Evolutionary conservation across 64 coral and sea anemone genomes (phyloP).

Genomic region (Stylophora pistillata): DNA sequence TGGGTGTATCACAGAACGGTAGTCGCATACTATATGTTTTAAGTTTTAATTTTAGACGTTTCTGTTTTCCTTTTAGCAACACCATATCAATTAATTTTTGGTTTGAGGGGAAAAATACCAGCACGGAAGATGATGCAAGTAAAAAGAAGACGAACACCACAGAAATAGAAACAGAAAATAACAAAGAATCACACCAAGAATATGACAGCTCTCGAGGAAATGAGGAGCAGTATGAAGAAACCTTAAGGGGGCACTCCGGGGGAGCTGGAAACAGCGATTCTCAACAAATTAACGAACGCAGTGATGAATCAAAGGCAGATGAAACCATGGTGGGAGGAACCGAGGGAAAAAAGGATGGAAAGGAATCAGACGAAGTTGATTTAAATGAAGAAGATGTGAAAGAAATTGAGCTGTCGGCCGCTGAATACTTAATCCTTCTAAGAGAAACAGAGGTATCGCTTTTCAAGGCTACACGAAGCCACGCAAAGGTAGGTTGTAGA

Average conservation of each 20-base stretch:
- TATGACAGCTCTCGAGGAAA: background rate
- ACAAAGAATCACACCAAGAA: background rate
- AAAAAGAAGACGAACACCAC: background rate
- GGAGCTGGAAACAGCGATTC: background rate
- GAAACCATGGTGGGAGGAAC: background rate
- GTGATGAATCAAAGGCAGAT: background rate
- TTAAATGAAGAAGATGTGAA: background rate
- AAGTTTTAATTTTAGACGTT: background rate
- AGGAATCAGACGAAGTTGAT: background rate
- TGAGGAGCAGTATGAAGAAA: background rate
- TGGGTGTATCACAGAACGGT: too few relatives aligned
- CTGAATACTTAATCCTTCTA: slow-evolving; percentile 55
- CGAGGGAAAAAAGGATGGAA: background rate
- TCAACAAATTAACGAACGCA: background rate
- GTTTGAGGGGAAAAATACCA: slow-evolving; percentile 37
- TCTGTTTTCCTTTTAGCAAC: slow-evolving; percentile 23
- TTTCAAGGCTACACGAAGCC: slow-evolving; percentile 37
- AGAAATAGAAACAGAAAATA: background rate
- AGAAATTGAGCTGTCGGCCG: slow-evolving; percentile 29
- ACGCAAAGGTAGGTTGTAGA: slow-evolving; percentile 36
- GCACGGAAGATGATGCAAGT: background rate
- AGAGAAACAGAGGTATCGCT: slow-evolving; percentile 56
- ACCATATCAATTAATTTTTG: slow-evolving; percentile 66
- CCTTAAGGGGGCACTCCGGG: background rate
- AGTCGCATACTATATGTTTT: background rate